Evolutionary conservation across 64 coral and sea anemone genomes (phyloP).

Genomic region (Cladopsammia gracilis): DNA sequence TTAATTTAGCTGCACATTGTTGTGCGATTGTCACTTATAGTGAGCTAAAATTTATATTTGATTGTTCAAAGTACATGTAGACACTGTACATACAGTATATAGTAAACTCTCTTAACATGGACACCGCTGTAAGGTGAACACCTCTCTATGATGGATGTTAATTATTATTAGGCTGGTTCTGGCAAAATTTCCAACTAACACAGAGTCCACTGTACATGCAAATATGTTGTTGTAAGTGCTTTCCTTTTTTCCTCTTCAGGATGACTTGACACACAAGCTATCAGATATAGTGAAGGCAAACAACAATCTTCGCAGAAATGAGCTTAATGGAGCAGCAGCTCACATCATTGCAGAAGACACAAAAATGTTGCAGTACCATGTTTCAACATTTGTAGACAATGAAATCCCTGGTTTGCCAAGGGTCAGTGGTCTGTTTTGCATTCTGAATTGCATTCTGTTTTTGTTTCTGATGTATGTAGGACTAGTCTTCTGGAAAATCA

Average conservation of each 20-base stretch:
- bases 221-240: background rate
- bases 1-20: too few relatives aligned
- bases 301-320: slow-evolving; percentile 91
- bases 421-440: slow-evolving; percentile 26
- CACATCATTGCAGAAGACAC: slow-evolving; percentile 99
- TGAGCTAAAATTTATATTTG: background rate
- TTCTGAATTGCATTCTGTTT: background rate
- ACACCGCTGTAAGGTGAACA: too few relatives aligned
- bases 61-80: background rate
- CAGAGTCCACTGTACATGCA: too few relatives aligned
- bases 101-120: too few relatives aligned
- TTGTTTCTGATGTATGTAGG: too few relatives aligned
- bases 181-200: too few relatives aligned
- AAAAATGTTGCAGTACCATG: slow-evolving; percentile 96
- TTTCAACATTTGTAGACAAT: slow-evolving; percentile 96
- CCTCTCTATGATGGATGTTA: too few relatives aligned
- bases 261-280: slow-evolving; percentile 99
- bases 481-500: too few relatives aligned
- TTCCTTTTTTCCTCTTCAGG: slow-evolving; percentile 56
- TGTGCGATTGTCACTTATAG: too few relatives aligned
- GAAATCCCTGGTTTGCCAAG: slow-evolving; percentile 98
- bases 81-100: background rate
- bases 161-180: too few relatives aligned
- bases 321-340: slow-evolving; percentile 98
- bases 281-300: slow-evolving; percentile 97